Base-by-base conservation (phyloP, 1,140 invertebrate species). In the silkworm (Bombyx mori) region DNA sequence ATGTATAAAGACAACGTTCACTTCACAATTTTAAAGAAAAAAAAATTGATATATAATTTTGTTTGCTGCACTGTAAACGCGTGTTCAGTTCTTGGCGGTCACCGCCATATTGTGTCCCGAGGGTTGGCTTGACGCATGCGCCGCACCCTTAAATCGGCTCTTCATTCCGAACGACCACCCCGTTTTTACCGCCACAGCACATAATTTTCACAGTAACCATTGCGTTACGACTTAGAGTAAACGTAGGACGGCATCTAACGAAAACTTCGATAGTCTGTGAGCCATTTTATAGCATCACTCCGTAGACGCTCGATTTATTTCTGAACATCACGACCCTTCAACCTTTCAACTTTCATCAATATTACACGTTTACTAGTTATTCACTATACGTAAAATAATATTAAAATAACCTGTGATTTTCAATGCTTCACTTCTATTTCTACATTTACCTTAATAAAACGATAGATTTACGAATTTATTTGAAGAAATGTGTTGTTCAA, bases 21-120 rank as follows among this genome's bases (percentile, higher is more conserved):
- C 26, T 5, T 35, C 0, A 35, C 26, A 35, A 35, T 35, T 35
- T 35, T 35, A 35, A 35, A 0, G 26, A 35, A 35, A 1, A 48
- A 48, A 42, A 55, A 18, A 49, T 42, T 6, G 5, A 43, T 48
- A 6, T n/a, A 43, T 6, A 56, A 49, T 7, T 56, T 48, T 49
- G 42, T 77, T 68, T 75, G 75, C 77, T 75, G 75, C 79, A 79
- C 77, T 76, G 35, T 68, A 65, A 67, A 70, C 78, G 82, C 79
- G 82, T 85, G 82, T 71, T 79, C 69, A 69, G 63, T 71, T 75
- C 69, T 68, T 83, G 82, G 79, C 79, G 79, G 62, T 56, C 69
- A 74, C 47, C 82, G 82, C 79, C 82, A 85, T 85, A 82, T 82
- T 85, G 79, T 68, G 75, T 74, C 57, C 56, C 60, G 67, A 65